phyloP scores from a whole-genome alignment of 2,113 vertebrate genomes.

The Porphyrio hochstetteri region DNA sequence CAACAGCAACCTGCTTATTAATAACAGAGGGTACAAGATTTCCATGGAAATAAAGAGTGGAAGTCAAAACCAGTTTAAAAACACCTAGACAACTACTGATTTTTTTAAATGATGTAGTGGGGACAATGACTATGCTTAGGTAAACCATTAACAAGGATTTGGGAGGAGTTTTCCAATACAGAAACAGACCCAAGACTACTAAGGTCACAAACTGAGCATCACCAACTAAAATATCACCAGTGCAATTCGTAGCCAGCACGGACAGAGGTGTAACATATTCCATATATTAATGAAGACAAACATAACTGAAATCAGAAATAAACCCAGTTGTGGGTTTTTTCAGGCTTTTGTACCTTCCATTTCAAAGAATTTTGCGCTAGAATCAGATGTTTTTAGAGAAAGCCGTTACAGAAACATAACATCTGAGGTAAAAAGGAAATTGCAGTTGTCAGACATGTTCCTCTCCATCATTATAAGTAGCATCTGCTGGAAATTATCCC shows the following conservation, averaged over 20 bases:
- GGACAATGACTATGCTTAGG: neutral
- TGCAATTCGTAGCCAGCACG: neutral
- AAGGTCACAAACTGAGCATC: neutral
- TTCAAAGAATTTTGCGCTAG: neutral
- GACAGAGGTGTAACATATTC: neutral
- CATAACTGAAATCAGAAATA: neutral
- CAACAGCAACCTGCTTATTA: neutral
- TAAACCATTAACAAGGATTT: neutral
- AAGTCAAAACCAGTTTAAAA: neutral
- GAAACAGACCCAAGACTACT: neutral
- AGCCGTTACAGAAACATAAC: slow-evolving; percentile 13
- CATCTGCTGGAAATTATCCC: slow-evolving; percentile 13
- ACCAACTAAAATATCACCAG: neutral
- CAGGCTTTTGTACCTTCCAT: neutral
- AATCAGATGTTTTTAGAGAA: neutral
- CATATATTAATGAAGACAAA: neutral
- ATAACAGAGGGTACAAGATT: neutral
- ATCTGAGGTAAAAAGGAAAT: slow-evolving; percentile 15
- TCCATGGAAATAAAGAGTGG: neutral
- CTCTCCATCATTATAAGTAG: neutral
- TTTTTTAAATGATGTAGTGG: neutral
- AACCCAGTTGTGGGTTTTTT: neutral
- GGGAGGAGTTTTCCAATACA: neutral
- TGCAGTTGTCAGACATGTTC: neutral
- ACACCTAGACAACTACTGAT: neutral